Evolutionary conservation across 2,113 vertebrate species (phyloP), one percentile per base, ranked within the genome.

Genomic region (Eudyptes chrysolophus): DNA sequence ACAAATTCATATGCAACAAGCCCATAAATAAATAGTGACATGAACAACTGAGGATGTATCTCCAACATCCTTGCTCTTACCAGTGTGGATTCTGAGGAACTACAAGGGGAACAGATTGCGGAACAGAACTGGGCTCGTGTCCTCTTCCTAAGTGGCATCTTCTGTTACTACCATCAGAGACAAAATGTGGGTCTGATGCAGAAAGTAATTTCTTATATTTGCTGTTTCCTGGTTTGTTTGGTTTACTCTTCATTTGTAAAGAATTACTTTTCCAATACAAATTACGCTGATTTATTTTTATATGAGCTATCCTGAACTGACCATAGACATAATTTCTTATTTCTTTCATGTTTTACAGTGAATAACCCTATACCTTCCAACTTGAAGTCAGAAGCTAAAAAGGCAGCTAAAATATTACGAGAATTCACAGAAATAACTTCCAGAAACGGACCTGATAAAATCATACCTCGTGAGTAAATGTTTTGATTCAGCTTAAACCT

Each of bases 391-490:
- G 99, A 99, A 98, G 98, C 99, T 34, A 99, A 99, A 98, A 99
- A 99, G 82, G 99, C 99, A 40, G 99, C 99, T 79, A 99, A 99
- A 98, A 99, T 99, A 97, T 97, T 99, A 58, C 97, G 98, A 97
- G 99, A 99, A 80, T 99, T 99, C 98, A 99, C 99, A 2, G 99
- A 99, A 94, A 99, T 99, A 98, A 99, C 99, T 96, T 99, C 98
- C 82, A 97, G 99, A 96, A 98, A 97, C 84, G 99, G 99, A 65
- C 99, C 99, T 3, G 99, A 99, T 98, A 99, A 99, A 95, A 99
- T 99, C 79, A 99, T 99, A 97, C 99, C 99, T 94, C 97, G 98
- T 99, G 94, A 94, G 97, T 97, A 95, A 83, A 69, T 7, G 0
- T 32, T 51, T 75, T 27, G 11, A 26, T 70, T 57, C 57, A 30